Evolutionary conservation across 2,888 invertebrate species (phyloP).

Genomic region (Isoperla grammatica): DNA sequence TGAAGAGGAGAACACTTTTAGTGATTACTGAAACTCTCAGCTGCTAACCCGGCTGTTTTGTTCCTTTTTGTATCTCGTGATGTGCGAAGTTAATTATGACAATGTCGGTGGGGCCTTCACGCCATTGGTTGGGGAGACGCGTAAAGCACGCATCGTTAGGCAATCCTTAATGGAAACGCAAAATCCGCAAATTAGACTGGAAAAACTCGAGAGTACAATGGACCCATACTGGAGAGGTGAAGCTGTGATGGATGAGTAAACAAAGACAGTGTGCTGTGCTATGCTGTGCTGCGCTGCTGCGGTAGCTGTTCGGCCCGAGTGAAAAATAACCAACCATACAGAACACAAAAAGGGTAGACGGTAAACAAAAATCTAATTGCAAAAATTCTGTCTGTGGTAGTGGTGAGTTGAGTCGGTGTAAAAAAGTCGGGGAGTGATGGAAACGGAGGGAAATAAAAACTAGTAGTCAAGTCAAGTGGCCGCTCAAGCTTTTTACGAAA

Average conservation of each 20-base stretch:
- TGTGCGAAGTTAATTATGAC: too few species aligned
- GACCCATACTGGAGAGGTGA: neutral
- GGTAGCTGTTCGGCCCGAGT: neutral
- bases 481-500: too few species aligned
- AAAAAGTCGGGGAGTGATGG: slow-evolving; percentile 6
- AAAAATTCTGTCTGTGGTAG: slow-evolving; percentile 10
- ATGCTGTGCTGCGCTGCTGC: too few species aligned
- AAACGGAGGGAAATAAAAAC: neutral
- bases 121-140: too few species aligned
- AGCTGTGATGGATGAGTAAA: slow-evolving; percentile 4
- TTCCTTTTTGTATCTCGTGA: too few species aligned
- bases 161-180: slow-evolving; percentile 9
- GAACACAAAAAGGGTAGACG: slow-evolving; percentile 5
- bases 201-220: slow-evolving; percentile 1
- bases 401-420: neutral
- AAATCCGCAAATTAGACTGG: slow-evolving; percentile 13
- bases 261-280: too few species aligned
- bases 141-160: neutral
- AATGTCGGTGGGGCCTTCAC: too few species aligned
- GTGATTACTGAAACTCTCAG: too few species aligned
- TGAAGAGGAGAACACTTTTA: too few species aligned
- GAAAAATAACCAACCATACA: slow-evolving; percentile 16
- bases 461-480: too few species aligned
- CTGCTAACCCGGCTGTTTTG: too few species aligned
- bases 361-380: slow-evolving; percentile 15